Conservation (phyloP, 2,113 vertebrate species). For the Fregata magnificens region DNA sequence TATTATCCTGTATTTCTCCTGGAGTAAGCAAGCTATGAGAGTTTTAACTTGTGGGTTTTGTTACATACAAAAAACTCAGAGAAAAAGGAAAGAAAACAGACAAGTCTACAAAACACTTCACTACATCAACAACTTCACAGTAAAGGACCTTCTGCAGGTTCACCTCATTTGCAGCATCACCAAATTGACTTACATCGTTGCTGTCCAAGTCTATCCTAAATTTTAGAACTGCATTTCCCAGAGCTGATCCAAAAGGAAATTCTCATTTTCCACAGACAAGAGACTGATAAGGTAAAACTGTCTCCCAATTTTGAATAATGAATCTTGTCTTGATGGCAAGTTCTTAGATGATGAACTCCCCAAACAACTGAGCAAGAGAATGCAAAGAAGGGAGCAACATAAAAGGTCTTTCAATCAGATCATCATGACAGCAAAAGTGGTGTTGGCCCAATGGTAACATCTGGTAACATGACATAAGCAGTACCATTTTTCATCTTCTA, state of each 20-base stretch:
- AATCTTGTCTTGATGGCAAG: neutral
- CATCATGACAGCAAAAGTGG: neutral
- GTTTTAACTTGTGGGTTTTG: neutral
- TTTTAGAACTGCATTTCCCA: neutral
- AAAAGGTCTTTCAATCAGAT: neutral
- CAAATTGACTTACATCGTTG: neutral
- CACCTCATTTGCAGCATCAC: neutral
- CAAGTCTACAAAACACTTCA: neutral
- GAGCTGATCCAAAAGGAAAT: neutral
- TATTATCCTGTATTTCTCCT: constrained; percentile 8
- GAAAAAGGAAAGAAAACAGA: neutral
- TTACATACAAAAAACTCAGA: neutral
- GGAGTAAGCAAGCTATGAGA: constrained; percentile 31
- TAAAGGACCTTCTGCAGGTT: neutral
- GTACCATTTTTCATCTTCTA: neutral
- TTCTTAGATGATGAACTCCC: neutral
- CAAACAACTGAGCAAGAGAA: neutral
- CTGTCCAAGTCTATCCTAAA: neutral
- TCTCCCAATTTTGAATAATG: neutral
- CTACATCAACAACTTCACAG: neutral
- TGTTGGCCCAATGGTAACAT: too few relatives aligned
- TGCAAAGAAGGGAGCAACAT: neutral
- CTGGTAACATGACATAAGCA: neutral
- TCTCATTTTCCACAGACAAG: neutral
- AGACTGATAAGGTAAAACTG: neutral